A percentile compares a stretch with the other conserved stretches of the same genome.
Conservation (phyloP, 2,113 vertebrate genomes). For the Onychostoma macrolepis region DNA sequence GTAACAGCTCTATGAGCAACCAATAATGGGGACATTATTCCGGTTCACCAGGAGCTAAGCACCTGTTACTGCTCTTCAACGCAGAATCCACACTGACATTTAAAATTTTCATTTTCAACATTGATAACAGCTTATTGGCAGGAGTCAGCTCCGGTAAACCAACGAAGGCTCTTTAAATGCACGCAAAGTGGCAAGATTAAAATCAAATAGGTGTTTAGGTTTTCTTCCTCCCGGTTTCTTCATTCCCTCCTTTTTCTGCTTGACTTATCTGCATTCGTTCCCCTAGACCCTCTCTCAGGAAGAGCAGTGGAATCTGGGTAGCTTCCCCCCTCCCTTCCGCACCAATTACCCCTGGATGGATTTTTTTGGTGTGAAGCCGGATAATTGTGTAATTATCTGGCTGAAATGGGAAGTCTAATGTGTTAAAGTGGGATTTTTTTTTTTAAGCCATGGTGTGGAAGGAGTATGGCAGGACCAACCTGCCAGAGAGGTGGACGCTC, state of each 20-base stretch:
- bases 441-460: slow-evolving; percentile 77
- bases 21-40: slow-evolving; percentile 89
- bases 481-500: slow-evolving; percentile 67
- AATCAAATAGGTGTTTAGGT: slow-evolving; percentile 94
- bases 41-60: slow-evolving; percentile 85
- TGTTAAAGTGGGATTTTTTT: slow-evolving; percentile 90
- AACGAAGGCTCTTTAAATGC: slow-evolving; percentile 98
- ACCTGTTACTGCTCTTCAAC: slow-evolving; percentile 92
- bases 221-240: slow-evolving; percentile 37
- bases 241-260: slow-evolving; percentile 64
- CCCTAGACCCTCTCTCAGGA: slow-evolving; percentile 84
- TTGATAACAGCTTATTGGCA: slow-evolving; percentile 95
- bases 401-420: slow-evolving; percentile 92
- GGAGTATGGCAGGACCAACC: slow-evolving; percentile 62
- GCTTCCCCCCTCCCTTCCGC: slow-evolving; percentile 77
- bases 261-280: slow-evolving; percentile 87
- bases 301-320: slow-evolving; percentile 84
- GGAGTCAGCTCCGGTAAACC: slow-evolving; percentile 87
- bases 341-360: slow-evolving; percentile 93
- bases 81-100: slow-evolving; percentile 94
- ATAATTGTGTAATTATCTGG: slow-evolving; percentile 97
- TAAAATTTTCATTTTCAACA: slow-evolving; percentile 93
- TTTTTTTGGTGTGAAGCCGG: slow-evolving; percentile 86
- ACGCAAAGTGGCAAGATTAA: slow-evolving; percentile 97
- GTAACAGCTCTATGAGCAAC: slow-evolving; percentile 85